Evolutionary conservation across 1,140 invertebrate species (phyloP), one percentile per base, ranked within the genome.

Genomic region (Calephelis virginiensis): DNA sequence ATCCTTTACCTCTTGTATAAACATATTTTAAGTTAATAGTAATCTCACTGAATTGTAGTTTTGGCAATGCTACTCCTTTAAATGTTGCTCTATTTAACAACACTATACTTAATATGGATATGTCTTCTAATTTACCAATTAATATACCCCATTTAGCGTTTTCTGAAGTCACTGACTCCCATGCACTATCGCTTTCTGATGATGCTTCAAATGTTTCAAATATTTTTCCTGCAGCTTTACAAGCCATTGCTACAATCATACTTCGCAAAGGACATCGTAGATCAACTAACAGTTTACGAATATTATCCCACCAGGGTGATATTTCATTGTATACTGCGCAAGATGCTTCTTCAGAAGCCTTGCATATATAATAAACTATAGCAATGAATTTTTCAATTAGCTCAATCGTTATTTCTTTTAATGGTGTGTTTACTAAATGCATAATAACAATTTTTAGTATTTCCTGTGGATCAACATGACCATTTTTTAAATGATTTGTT

Each of bases 101-200:
- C 63, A 95, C 92, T 48, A 95, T 94, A 75, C 95, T 95, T 6
- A 99, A 87, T 61, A 96, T 92, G 6, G 96, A 94, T 47, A 98
- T 93, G 87, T 98, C 97, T 84, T 98, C 97, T 66, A 98, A 92
- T 91, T 98, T 97, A 68, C 95, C 96, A 17, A 97, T 95, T 8
- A 98, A 87, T 40, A 97, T 84, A 17, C 95, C 95, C 95, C 97
- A 98, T 80, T 96, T 94, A 66, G 96, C 95, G 73, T 95, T 94
- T 81, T 98, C 97, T 69, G 95, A 94, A 12, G 96, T 96, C 14
- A 98, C 92, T 66, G 95, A 95, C 87, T 98, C 97, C 96, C 96
- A 98, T 40, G 95, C 94, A 59, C 92, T 92, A 61, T 94, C 93
- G 61, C 94, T 93, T 38, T 93, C 92, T 49, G 71, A 75, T 46